Evolutionary conservation across 2,797 vertebrate genomes (phyloP), one percentile per base, ranked within the genome.

Genomic region (Neosilurus hyrtlii): DNA sequence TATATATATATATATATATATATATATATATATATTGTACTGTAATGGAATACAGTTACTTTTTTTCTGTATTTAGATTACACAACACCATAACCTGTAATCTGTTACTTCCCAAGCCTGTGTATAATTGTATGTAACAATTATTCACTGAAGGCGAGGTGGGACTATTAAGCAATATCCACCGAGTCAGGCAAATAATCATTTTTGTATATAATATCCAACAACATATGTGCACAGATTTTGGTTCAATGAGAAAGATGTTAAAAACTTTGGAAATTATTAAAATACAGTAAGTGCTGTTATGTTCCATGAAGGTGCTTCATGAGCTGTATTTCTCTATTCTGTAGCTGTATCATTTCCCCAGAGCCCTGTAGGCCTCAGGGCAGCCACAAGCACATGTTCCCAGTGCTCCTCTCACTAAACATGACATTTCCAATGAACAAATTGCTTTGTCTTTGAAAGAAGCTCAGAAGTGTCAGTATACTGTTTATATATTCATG

Each of bases 361-460:
- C 70, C 15, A 84, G 79, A 24, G 83, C 80, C 71, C 37, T 80
- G 78, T 79, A 68, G 78, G 71, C 63, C 83, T 61, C 22, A 84
- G 54, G 63, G 62, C 37, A 49, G 51, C 61, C n/a, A 74, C 30
- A 57, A 63, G 51, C 61, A 62, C 67, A 62, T 72, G 56, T 73
- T 80, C 77, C n/a, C 68, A 79, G 52, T 80, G 70, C 70, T 79
- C 35, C 65, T 61, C 26, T 70, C 18, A 30, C 37, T 26, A 73
- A 73, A 51, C 51, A 66, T 56, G 61, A 66, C 70, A 73, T 70
- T 70, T 35, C 43, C 18, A 70, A 71, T 80, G 67, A 43, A 59
- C 43, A 59, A 74, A 37, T 54, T 59, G 18, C 20, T 30, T 26
- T 67, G 12, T 2, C 11, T 79, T 37, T 67, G 26, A 57, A 77